Conservation (phyloP, 2,113 vertebrate species). For the Circaetus gallicus region DNA sequence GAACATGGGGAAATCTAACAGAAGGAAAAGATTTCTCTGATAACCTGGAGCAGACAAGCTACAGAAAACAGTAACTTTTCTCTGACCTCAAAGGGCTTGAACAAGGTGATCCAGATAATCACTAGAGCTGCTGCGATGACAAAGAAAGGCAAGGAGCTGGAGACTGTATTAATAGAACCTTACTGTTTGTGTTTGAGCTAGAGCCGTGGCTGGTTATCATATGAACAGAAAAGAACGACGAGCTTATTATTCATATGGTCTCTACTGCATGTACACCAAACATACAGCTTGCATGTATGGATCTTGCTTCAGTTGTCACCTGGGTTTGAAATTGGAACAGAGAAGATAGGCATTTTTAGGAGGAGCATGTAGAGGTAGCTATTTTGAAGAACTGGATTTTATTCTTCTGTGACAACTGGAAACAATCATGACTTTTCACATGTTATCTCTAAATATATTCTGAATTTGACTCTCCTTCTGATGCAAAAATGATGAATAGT, state of each 20-base stretch:
- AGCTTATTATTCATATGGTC: not conserved
- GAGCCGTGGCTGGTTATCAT: not conserved
- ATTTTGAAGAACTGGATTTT: not conserved
- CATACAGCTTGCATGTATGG: fast-evolving
- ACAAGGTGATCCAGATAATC: not conserved
- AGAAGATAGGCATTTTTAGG: not conserved
- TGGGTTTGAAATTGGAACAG: not conserved
- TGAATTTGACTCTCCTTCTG: not conserved
- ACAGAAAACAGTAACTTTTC: not conserved
- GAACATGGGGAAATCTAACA: not conserved
- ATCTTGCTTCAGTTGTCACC: not conserved
- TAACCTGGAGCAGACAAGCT: not conserved
- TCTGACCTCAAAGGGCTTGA: not conserved
- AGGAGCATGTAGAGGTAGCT: not conserved
- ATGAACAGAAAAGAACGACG: not conserved
- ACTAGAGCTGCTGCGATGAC: not conserved
- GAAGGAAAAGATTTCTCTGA: not conserved
- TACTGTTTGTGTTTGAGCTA: not conserved
- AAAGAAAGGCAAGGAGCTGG: not conserved
- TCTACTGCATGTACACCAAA: not conserved
- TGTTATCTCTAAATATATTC: not conserved
- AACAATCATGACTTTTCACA: not conserved
- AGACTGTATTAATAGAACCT: not conserved
- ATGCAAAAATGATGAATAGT: not conserved
- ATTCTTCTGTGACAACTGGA: not conserved